Evolutionary conservation across 2,888 invertebrate genomes (phyloP).

Genomic region (Camponotus fellah): DNA sequence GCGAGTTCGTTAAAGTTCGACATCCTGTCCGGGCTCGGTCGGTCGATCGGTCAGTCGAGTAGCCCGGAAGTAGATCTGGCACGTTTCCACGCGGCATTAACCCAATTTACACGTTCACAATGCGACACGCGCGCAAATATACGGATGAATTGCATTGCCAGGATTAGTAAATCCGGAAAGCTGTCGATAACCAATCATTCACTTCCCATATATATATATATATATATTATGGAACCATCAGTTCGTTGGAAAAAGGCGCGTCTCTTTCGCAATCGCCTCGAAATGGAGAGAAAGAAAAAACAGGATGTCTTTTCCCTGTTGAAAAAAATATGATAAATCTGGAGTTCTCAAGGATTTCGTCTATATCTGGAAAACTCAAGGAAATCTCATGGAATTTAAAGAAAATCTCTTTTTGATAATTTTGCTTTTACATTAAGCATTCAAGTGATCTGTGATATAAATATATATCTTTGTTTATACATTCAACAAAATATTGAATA

Average conservation of each 20-base stretch:
- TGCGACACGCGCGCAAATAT: slow-evolving; percentile 8
- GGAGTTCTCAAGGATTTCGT: too few relatives aligned
- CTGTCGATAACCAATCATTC: slow-evolving; percentile 25
- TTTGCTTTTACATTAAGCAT: too few relatives aligned
- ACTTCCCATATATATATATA: not conserved
- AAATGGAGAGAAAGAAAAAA: not conserved
- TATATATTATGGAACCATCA: not conserved
- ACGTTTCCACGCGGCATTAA: slow-evolving; percentile 82
- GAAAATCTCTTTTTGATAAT: too few relatives aligned
- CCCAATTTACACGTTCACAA: slow-evolving; percentile 77
- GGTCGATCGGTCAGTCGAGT: slow-evolving; percentile 23
- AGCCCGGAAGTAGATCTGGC: slow-evolving; percentile 76
- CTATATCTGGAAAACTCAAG: too few relatives aligned
- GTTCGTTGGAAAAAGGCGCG: not conserved
- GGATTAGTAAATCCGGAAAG: slow-evolving; percentile 23
- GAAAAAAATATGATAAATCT: too few relatives aligned
- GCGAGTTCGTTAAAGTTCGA: slow-evolving; percentile 23
- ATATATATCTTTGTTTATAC: too few relatives aligned
- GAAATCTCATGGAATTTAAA: too few relatives aligned
- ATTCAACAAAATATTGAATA: too few relatives aligned
- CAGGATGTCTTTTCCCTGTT: too few relatives aligned
- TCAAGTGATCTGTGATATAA: too few relatives aligned
- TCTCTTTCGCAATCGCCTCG: slow-evolving; percentile 10
- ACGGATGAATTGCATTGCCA: not conserved
- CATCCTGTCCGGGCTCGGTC: slow-evolving; percentile 26